phyloP scores from a whole-genome alignment of 64 coral and sea anemone species.

The Stylophora pistillata region DNA sequence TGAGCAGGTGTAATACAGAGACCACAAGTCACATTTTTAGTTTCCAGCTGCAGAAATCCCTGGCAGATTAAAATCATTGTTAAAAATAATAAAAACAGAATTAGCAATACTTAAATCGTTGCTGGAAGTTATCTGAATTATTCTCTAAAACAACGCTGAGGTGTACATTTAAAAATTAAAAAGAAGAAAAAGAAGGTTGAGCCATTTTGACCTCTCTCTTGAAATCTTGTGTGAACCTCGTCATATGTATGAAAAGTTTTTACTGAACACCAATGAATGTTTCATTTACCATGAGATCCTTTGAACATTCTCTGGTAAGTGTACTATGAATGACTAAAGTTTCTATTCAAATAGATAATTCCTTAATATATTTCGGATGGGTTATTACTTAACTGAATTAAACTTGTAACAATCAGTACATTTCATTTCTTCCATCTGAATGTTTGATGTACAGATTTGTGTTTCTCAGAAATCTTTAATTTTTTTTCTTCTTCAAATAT shows the following conservation, averaged over 20 bases:
- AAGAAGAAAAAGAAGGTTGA: too few relatives aligned
- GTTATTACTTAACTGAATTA: conserved; percentile 15
- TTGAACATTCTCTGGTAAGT: conserved; percentile 17
- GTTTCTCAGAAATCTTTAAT: conserved; percentile 2
- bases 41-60: conserved; percentile 28
- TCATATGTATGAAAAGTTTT: neutral
- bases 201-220: too few relatives aligned
- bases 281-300: conserved; percentile 15
- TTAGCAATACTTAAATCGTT: neutral
- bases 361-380: conserved; percentile 39
- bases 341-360: conserved; percentile 23
- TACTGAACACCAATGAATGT: neutral
- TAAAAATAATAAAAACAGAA: neutral
- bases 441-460: conserved; percentile 16
- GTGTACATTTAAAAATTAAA: neutral
- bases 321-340: neutral
- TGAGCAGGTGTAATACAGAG: conserved; percentile 10
- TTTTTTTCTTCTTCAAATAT: neutral
- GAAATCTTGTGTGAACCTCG: neutral
- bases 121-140: neutral
- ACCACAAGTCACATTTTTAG: conserved; percentile 22
- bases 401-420: conserved; percentile 16
- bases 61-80: conserved; percentile 15
- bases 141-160: neutral
- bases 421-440: neutral